phyloP scores from a whole-genome alignment of 2,888 invertebrate genomes.

The Drosophila setosimentum region DNA sequence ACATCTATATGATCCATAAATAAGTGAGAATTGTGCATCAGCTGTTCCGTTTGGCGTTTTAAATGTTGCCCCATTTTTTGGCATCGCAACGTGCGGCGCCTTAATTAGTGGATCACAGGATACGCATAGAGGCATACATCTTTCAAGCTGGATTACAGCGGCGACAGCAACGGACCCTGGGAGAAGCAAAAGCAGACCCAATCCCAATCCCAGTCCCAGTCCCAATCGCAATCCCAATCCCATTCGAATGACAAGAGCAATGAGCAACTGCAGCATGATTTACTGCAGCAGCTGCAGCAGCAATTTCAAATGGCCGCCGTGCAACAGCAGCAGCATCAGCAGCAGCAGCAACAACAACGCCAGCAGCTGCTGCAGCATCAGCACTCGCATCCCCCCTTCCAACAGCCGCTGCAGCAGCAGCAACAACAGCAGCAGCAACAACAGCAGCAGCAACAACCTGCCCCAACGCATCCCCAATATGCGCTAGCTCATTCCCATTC shows the following conservation, averaged over 20 bases:
- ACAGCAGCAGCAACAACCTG: slow-evolving; percentile 71
- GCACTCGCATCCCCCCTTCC: slow-evolving; percentile 78
- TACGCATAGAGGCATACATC: slow-evolving; percentile 27
- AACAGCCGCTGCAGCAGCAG: slow-evolving; percentile 58
- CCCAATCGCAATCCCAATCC: slow-evolving; percentile 18
- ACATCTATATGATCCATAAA: slow-evolving; percentile 36
- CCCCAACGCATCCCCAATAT: slow-evolving; percentile 66
- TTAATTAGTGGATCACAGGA: slow-evolving; percentile 28
- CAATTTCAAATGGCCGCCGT: slow-evolving; percentile 64
- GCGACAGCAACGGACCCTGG: slow-evolving; percentile 82
- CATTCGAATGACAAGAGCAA: slow-evolving; percentile 39
- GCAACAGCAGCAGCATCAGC: slow-evolving; percentile 66
- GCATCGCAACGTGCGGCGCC: slow-evolving; percentile 48
- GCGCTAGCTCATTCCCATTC: slow-evolving; percentile 24
- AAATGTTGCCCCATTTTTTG: slow-evolving; percentile 53
- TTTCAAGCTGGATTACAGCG: slow-evolving; percentile 82
- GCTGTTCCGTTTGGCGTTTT: slow-evolving; percentile 52
- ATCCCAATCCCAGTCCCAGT: slow-evolving; percentile 33
- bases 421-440: slow-evolving; percentile 59
- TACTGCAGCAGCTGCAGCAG: slow-evolving; percentile 75
- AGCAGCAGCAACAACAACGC: slow-evolving; percentile 63
- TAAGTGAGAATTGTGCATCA: slow-evolving; percentile 61
- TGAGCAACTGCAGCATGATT: slow-evolving; percentile 70
- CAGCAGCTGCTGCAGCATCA: slow-evolving; percentile 74
- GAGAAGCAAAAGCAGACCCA: slow-evolving; percentile 79